phyloP scores from a whole-genome alignment of 2,888 invertebrate species.

The Selenia dentaria region DNA sequence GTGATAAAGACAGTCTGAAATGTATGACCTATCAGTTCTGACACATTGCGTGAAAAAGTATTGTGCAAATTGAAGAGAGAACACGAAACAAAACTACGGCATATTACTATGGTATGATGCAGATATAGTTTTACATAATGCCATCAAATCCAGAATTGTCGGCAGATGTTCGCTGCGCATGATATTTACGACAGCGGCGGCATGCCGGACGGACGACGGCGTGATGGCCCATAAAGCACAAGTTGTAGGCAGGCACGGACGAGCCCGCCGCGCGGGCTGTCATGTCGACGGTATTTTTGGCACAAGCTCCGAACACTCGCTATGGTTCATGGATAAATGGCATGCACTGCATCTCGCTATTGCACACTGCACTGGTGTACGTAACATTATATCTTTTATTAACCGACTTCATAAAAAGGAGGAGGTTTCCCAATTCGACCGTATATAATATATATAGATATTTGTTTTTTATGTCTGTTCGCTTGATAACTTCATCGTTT shows the following conservation, averaged over 20 bases:
- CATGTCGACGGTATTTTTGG: conserved; percentile 77
- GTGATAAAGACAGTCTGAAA: too few relatives aligned
- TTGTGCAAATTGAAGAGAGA: too few relatives aligned
- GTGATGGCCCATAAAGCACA: conserved; percentile 73
- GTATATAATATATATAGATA: too few relatives aligned
- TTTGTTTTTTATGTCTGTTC: too few relatives aligned
- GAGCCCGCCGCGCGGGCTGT: conserved; percentile 45
- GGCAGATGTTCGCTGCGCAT: conserved; percentile 51
- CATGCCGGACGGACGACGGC: conserved; percentile 57
- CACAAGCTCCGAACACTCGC: conserved; percentile 58
- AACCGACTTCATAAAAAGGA: too few relatives aligned
- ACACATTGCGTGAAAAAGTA: too few relatives aligned
- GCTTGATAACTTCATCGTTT: too few relatives aligned
- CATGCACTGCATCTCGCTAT: conserved; percentile 16
- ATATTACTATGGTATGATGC: too few relatives aligned
- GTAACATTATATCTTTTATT: too few relatives aligned
- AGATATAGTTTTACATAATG: conserved; percentile 15
- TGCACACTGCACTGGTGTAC: conserved; percentile 28
- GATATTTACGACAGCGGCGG: conserved; percentile 62
- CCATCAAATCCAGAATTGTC: conserved; percentile 35
- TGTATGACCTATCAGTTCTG: too few relatives aligned
- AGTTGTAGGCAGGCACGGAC: conserved; percentile 47
- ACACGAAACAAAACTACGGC: too few relatives aligned
- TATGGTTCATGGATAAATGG: conserved; percentile 54
- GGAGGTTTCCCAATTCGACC: too few relatives aligned